phyloP scores from a whole-genome alignment of 2,797 vertebrate genomes.

The Falco naumanni region DNA sequence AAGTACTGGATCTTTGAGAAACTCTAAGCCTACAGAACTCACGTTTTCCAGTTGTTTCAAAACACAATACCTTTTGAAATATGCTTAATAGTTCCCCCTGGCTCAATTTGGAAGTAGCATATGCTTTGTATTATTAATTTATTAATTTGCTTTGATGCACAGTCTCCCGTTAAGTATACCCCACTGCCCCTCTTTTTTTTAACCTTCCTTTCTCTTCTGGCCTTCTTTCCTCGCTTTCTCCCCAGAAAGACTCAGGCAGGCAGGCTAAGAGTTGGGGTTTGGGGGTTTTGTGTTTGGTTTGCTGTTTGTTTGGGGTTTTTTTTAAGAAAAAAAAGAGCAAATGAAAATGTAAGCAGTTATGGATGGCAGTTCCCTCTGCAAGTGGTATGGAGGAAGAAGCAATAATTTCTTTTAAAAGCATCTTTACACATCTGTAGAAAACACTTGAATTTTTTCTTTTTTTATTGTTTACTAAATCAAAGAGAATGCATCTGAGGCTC shows the following conservation, averaged over 20 bases:
- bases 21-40: not conserved
- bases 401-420: slow-evolving; percentile 14
- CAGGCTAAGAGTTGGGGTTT: not conserved
- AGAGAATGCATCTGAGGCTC: slow-evolving; percentile 65
- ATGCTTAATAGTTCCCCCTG: not conserved
- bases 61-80: not conserved
- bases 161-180: not conserved
- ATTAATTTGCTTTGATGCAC: not conserved
- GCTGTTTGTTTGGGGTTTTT: not conserved
- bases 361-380: slow-evolving; percentile 27
- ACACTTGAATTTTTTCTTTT: slow-evolving; percentile 53
- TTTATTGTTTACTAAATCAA: slow-evolving; percentile 74
- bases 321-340: not conserved
- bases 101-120: not conserved
- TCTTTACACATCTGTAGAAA: slow-evolving; percentile 64
- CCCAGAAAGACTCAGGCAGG: not conserved
- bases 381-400: slow-evolving; percentile 25
- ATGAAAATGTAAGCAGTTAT: not conserved
- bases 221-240: not conserved
- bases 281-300: no score
- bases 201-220: not conserved
- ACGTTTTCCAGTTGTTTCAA: not conserved
- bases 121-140: not conserved
- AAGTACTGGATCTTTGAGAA: not conserved
- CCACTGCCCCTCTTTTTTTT: not conserved